phyloP scores from a whole-genome alignment of 2,888 invertebrate genomes.

The Pristionchus fissidentatus region DNA sequence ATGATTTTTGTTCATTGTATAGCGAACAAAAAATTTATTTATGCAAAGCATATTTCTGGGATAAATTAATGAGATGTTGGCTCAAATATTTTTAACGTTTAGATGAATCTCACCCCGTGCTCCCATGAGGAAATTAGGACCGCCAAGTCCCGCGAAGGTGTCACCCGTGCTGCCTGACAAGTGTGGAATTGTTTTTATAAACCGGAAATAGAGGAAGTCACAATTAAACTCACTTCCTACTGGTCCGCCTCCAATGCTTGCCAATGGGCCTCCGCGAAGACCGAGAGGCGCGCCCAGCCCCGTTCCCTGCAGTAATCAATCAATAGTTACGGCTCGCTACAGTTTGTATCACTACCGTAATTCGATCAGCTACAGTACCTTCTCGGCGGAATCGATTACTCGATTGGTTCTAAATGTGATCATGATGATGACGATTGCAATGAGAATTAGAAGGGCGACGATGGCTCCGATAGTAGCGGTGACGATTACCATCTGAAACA shows the following conservation, averaged over 20 bases:
- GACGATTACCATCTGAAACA: conserved; percentile 53
- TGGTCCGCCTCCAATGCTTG: neutral
- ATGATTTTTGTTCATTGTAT: too few relatives aligned
- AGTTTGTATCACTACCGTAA: too few relatives aligned
- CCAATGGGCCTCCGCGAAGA: neutral
- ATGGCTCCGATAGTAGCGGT: conserved; percentile 61
- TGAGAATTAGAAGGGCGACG: conserved; percentile 68
- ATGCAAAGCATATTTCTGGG: too few relatives aligned
- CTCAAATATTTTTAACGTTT: too few relatives aligned
- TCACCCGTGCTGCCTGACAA: conserved; percentile 31
- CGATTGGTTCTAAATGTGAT: conserved; percentile 70
- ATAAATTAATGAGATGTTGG: neutral
- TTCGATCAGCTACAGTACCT: too few relatives aligned
- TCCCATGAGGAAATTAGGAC: conserved; percentile 33
- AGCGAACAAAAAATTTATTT: too few relatives aligned
- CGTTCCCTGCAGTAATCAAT: neutral
- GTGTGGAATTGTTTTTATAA: too few relatives aligned
- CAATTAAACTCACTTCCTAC: conserved; percentile 19
- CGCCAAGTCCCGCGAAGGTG: conserved; percentile 32
- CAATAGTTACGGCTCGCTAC: neutral
- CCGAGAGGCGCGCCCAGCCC: conserved; percentile 30
- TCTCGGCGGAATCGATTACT: conserved; percentile 55
- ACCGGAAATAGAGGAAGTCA: too few relatives aligned
- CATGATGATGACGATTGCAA: conserved; percentile 73
- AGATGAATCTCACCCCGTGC: neutral